phyloP scores from a whole-genome alignment of 2,113 vertebrate species.

The Catharus bicknelli region DNA sequence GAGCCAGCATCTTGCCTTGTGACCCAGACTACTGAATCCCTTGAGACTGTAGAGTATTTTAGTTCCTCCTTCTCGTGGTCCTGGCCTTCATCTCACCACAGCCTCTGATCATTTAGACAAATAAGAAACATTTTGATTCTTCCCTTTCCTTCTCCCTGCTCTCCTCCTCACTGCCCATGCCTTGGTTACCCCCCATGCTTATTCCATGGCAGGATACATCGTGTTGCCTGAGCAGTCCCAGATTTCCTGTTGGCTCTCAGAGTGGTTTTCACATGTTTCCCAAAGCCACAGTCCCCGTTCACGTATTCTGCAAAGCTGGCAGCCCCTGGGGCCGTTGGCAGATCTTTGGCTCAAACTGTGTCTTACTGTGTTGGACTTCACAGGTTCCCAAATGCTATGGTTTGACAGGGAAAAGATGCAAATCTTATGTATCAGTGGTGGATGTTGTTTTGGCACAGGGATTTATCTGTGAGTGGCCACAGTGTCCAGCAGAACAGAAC shows the following conservation, averaged over 20 bases:
- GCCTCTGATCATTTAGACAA: neutral
- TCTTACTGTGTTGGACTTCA: neutral
- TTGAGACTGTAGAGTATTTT: neutral
- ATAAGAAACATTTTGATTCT: neutral
- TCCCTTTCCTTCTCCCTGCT: neutral
- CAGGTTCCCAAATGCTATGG: neutral
- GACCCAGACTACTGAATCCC: neutral
- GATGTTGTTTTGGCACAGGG: neutral
- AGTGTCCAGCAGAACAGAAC: neutral
- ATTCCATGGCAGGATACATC: neutral
- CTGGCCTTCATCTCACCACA: neutral
- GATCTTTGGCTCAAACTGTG: slow-evolving; percentile 37
- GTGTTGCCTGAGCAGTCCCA: slow-evolving; percentile 31
- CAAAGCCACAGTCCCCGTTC: neutral
- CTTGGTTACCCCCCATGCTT: neutral
- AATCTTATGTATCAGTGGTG: neutral
- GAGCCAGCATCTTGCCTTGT: neutral
- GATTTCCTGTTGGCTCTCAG: slow-evolving; percentile 41
- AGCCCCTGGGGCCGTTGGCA: slow-evolving; percentile 21
- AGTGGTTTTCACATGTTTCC: neutral
- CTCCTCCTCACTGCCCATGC: neutral
- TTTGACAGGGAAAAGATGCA: slow-evolving; percentile 16
- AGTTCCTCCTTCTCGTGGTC: neutral
- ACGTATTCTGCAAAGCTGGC: slow-evolving; percentile 14
- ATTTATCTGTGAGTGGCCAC: neutral